These are phyloP conservation scores for Acropora yongei DNA, from an alignment of 64 coral and sea anemone species.

Conservation along the genomic window DNA sequence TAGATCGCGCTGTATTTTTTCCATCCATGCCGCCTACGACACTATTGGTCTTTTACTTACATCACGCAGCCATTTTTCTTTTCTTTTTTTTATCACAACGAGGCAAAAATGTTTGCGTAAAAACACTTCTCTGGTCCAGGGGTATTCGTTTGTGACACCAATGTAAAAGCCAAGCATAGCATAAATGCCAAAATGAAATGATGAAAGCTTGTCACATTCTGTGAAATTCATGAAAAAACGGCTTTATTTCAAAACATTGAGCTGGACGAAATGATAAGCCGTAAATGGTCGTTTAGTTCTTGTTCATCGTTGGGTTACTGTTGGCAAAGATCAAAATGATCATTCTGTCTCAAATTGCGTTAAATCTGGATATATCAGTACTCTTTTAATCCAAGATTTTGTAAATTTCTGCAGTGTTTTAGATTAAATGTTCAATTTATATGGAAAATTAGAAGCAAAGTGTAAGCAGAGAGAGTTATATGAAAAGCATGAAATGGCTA, in stretches of 20 bases:
- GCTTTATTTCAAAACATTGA: too few species aligned
- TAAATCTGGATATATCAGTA: background rate
- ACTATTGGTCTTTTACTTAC: too few species aligned
- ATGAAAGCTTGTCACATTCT: too few species aligned
- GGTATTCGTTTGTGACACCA: too few species aligned
- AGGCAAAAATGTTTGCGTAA: too few species aligned
- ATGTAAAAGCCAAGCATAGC: too few species aligned
- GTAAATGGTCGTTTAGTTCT: background rate
- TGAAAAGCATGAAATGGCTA: background rate
- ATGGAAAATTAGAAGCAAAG: background rate
- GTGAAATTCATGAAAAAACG: background rate
- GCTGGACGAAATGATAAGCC: too few species aligned
- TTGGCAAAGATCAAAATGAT: background rate
- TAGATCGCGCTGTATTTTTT: too few species aligned
- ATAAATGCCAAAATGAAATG: too few species aligned
- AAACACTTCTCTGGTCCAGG: too few species aligned
- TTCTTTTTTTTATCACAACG: too few species aligned
- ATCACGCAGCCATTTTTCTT: too few species aligned
- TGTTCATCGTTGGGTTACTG: background rate
- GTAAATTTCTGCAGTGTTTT: background rate
- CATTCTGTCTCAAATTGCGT: background rate
- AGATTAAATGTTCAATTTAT: background rate
- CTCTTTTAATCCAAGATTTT: background rate
- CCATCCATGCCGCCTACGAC: background rate
- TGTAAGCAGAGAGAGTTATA: background rate